These are phyloP conservation scores for Andrena haemorrhoa DNA, from an alignment of 2,888 invertebrate genomes.

Conservation along the genomic window DNA sequence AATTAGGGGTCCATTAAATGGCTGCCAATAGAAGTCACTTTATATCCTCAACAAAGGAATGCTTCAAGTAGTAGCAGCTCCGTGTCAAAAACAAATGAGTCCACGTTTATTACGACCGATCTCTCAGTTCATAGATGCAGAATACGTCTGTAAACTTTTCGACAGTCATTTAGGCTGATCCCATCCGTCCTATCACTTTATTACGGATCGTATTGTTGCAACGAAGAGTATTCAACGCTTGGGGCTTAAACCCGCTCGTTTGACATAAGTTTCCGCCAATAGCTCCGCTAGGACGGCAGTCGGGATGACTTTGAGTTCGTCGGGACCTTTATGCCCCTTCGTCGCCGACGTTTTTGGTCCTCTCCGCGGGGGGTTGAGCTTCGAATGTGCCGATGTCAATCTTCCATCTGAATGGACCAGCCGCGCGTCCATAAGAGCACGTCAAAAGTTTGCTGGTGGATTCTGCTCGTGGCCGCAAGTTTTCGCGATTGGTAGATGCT, in stretches of 20 bases:
- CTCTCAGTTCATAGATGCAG: neutral
- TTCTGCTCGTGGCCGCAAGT: neutral
- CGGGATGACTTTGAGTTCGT: constrained; percentile 66
- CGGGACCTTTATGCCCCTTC: constrained; percentile 53
- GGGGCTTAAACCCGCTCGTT: constrained; percentile 53
- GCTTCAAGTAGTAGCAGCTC: neutral
- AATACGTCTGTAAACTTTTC: neutral
- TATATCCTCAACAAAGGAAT: neutral
- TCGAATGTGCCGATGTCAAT: constrained; percentile 81
- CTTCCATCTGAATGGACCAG: constrained; percentile 52
- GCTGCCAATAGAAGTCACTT: no score
- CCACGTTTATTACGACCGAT: neutral
- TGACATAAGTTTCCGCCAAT: constrained; percentile 74
- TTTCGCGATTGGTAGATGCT: neutral
- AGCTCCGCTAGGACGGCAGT: constrained; percentile 69
- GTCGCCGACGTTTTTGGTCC: constrained; percentile 76
- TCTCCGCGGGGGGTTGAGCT: constrained; percentile 77
- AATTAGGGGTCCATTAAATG: no score
- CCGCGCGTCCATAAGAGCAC: constrained; percentile 4
- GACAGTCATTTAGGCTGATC: neutral
- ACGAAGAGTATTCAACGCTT: neutral
- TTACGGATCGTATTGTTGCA: neutral
- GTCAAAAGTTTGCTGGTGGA: constrained; percentile 15
- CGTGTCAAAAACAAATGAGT: neutral
- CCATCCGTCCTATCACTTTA: neutral